Percentiles rank a stretch among this genome's conserved stretches.
Conservation (phyloP, 2,797 vertebrate genomes). For the Bryconaethiops microstoma region DNA sequence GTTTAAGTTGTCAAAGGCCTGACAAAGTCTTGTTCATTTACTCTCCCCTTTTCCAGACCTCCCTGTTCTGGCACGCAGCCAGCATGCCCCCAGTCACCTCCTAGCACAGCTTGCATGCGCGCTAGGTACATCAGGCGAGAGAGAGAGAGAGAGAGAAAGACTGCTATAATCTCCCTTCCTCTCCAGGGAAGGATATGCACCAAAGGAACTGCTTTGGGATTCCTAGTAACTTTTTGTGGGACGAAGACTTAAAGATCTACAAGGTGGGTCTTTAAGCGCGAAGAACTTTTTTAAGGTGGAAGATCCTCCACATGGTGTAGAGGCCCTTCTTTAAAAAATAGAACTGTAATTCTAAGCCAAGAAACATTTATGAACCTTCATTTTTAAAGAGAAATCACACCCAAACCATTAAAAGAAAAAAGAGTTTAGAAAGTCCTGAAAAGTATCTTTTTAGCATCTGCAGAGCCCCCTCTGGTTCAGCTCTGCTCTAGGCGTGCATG, state of each 20-base stretch:
- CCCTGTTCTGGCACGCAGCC: slow-evolving; percentile 59
- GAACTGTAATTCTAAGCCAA: too few relatives aligned
- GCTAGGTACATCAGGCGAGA: slow-evolving; percentile 16
- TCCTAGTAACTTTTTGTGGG: too few relatives aligned
- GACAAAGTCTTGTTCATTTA: slow-evolving; percentile 60
- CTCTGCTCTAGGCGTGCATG: too few relatives aligned
- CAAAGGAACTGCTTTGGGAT: background rate
- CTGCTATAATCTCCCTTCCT: slow-evolving; percentile 25
- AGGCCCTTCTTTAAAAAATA: too few relatives aligned
- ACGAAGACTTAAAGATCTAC: too few relatives aligned
- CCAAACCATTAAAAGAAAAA: too few relatives aligned
- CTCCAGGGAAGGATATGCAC: background rate
- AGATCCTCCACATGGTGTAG: too few relatives aligned
- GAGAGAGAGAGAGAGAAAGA: background rate
- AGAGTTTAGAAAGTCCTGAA: too few relatives aligned
- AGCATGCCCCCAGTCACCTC: slow-evolving; percentile 59
- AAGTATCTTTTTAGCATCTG: too few relatives aligned
- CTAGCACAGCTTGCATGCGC: slow-evolving; percentile 38
- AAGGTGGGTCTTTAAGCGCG: background rate
- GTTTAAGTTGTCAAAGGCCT: slow-evolving; percentile 57
- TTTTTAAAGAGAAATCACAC: too few relatives aligned
- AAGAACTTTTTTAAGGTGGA: background rate
- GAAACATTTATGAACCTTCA: too few relatives aligned
- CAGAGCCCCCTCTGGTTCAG: too few relatives aligned
- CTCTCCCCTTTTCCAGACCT: slow-evolving; percentile 59